A percentile compares a stretch with the other conserved stretches of the same genome.
Conservation (phyloP, 2,888 invertebrate species). For the Papilio elwesi region DNA sequence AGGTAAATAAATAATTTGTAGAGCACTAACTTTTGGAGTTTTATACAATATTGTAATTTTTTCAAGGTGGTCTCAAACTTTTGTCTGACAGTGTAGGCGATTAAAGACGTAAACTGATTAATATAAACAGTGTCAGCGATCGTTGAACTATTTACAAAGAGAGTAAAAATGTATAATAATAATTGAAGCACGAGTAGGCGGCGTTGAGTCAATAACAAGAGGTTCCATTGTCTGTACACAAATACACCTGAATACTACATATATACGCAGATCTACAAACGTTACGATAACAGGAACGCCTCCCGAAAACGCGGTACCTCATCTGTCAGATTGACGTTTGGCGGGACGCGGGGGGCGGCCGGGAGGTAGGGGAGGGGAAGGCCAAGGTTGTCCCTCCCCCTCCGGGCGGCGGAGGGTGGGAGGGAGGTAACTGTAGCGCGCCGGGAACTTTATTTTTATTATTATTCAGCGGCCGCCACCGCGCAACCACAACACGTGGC, state of each 20-base stretch:
- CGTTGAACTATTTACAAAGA: no score
- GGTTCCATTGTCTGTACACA: no score
- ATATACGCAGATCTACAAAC: conserved; percentile 12
- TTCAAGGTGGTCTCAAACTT: no score
- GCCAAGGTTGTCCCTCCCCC: conserved; percentile 52
- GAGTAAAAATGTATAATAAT: no score
- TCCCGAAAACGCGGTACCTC: conserved; percentile 23
- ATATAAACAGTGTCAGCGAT: neutral
- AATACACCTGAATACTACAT: no score
- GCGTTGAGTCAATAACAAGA: neutral
- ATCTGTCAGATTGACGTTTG: conserved; percentile 22
- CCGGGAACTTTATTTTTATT: conserved; percentile 32
- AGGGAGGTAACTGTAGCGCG: conserved; percentile 35
- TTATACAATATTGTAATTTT: no score
- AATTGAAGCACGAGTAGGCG: neutral
- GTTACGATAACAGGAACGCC: conserved; percentile 14
- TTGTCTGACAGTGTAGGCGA: no score
- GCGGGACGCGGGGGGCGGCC: neutral
- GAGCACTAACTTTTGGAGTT: no score
- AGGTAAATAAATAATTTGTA: no score
- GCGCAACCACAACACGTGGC: conserved; percentile 34
- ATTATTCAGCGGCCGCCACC: conserved; percentile 25
- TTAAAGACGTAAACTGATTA: neutral
- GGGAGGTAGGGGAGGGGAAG: conserved; percentile 10
- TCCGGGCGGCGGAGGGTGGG: conserved; percentile 3